Percentiles rank a stretch among this genome's conserved stretches.
These are phyloP conservation scores for Marisa cornuarietis DNA, from an alignment of 1,140 invertebrate species.

Conservation along the genomic window DNA sequence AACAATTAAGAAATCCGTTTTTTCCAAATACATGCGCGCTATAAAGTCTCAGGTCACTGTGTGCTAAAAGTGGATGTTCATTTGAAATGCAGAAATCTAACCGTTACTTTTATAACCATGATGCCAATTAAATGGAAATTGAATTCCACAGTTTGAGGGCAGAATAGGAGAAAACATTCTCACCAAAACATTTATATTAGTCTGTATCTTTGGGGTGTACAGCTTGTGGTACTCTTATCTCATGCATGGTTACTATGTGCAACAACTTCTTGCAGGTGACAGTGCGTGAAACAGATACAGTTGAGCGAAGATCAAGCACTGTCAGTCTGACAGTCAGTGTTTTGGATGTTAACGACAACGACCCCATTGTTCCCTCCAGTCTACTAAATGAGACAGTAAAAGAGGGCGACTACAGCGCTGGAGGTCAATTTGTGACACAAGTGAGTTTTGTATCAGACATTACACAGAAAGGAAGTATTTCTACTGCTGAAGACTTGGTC, in stretches of 20 bases:
- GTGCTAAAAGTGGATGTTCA: not conserved
- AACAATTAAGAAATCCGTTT: too few relatives aligned
- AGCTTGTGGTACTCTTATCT: not conserved
- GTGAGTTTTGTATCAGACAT: slow-evolving; percentile 17
- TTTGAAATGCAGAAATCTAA: not conserved
- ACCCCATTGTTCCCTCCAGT: slow-evolving; percentile 14
- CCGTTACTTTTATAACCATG: not conserved
- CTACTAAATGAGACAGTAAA: slow-evolving; percentile 33
- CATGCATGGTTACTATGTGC: not conserved
- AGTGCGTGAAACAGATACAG: slow-evolving; percentile 35
- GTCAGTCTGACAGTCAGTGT: slow-evolving; percentile 37
- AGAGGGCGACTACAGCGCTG: slow-evolving; percentile 38
- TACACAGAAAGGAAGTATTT: too few relatives aligned
- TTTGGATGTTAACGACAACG: slow-evolving; percentile 25
- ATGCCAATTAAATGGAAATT: not conserved
- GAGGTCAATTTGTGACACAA: slow-evolving; percentile 20
- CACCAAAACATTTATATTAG: too few relatives aligned
- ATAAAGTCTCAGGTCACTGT: not conserved
- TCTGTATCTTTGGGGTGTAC: not conserved
- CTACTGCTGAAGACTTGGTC: not conserved
- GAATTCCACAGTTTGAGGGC: not conserved
- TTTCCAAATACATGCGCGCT: too few relatives aligned
- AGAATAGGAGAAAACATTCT: too few relatives aligned
- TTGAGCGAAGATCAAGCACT: slow-evolving; percentile 21
- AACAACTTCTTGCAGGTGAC: slow-evolving; percentile 32